Evolutionary conservation across 2,797 vertebrate species (phyloP).

Genomic region (Peromyscus attwateri): DNA sequence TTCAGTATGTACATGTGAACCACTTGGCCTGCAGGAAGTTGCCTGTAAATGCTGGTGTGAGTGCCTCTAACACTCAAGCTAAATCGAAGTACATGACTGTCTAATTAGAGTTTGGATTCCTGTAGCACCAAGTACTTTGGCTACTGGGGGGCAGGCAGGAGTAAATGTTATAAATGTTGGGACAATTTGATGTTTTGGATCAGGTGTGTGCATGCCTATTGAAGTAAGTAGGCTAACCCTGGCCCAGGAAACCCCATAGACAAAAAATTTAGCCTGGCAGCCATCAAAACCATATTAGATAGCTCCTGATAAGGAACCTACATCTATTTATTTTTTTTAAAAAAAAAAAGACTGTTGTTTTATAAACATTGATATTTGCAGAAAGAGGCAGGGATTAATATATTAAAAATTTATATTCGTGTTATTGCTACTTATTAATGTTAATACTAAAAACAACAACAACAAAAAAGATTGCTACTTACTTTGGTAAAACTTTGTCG

Average conservation of each 20-base stretch:
- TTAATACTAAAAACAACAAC: background rate
- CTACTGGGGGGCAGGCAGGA: background rate
- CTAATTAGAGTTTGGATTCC: background rate
- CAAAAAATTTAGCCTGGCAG: background rate
- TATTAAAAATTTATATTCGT: background rate
- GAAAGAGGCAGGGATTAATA: background rate
- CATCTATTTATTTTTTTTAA: no score
- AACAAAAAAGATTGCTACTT: background rate
- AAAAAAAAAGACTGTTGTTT: background rate
- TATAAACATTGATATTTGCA: background rate
- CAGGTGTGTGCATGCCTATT: no score
- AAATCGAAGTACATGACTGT: no score
- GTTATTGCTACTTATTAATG: background rate
- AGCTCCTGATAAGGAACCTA: background rate
- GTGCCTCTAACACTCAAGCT: background rate
- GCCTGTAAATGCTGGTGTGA: background rate
- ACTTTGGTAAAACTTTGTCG: background rate
- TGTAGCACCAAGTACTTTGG: no score
- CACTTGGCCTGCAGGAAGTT: no score
- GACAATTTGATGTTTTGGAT: background rate
- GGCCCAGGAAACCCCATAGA: background rate
- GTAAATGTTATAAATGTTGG: no score
- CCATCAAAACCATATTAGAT: background rate
- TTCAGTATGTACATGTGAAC: background rate
- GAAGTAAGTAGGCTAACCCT: background rate